These are phyloP conservation scores for Cichlasoma orientale DNA, from an alignment of 2,797 vertebrate genomes.

Conservation along the genomic window DNA sequence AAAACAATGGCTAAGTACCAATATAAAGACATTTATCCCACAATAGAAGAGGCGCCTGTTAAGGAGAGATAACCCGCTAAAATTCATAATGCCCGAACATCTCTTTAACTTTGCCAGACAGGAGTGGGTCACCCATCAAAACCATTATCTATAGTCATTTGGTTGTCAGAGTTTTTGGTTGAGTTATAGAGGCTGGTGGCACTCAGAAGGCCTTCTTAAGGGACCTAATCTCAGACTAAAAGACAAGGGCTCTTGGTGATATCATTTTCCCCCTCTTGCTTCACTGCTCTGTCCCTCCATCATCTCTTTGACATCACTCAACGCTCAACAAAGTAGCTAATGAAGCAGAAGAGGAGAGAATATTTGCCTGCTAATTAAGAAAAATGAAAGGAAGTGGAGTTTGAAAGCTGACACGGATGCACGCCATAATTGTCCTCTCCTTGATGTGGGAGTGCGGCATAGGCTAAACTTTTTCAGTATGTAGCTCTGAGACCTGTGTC, in stretches of 20 bases:
- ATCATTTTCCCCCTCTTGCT: slow-evolving; percentile 57
- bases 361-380: slow-evolving; percentile 83
- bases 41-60: slow-evolving; percentile 59
- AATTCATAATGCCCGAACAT: slow-evolving; percentile 63
- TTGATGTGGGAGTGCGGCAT: slow-evolving; percentile 52
- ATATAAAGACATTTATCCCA: slow-evolving; percentile 48
- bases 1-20: slow-evolving; percentile 65
- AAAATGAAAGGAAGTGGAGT: slow-evolving; percentile 80
- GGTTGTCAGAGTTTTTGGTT: slow-evolving; percentile 63
- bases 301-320: slow-evolving; percentile 80
- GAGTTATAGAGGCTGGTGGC: slow-evolving; percentile 62
- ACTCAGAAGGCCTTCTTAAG: slow-evolving; percentile 58
- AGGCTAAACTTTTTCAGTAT: slow-evolving; percentile 54
- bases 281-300: slow-evolving; percentile 76
- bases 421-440: slow-evolving; percentile 77
- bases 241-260: slow-evolving; percentile 64
- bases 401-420: slow-evolving; percentile 74
- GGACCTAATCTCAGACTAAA: slow-evolving; percentile 63
- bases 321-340: slow-evolving; percentile 83
- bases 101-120: slow-evolving; percentile 67
- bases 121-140: slow-evolving; percentile 70
- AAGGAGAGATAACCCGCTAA: slow-evolving; percentile 67
- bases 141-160: slow-evolving; percentile 67
- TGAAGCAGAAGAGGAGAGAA: slow-evolving; percentile 79
- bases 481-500: slow-evolving; percentile 20